Percentiles rank a stretch among this genome's conserved stretches.
phyloP scores from a whole-genome alignment of 2,888 invertebrate species.

The Portevinia maculata region DNA sequence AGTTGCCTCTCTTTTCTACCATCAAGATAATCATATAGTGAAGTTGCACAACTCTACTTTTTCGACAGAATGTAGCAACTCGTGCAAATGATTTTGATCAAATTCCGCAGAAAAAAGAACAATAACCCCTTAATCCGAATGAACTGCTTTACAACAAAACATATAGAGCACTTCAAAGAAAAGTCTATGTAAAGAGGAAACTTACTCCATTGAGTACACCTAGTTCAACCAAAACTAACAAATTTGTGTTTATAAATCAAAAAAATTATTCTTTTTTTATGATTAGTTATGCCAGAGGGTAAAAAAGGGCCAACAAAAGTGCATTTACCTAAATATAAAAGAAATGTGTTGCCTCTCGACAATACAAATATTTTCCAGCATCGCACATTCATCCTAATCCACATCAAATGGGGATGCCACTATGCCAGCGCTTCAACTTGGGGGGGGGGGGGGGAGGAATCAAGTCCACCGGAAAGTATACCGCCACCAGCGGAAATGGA shows the following conservation, averaged over 20 bases:
- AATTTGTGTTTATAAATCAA: slow-evolving; percentile 1
- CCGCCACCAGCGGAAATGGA: slow-evolving; percentile 74
- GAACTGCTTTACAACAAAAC: slow-evolving; percentile 31
- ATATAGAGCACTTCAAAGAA: slow-evolving; percentile 43
- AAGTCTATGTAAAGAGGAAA: slow-evolving; percentile 26
- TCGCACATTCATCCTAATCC: slow-evolving; percentile 57
- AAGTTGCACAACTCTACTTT: too few species aligned
- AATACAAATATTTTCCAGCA: slow-evolving; percentile 36
- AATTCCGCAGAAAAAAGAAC: too few species aligned
- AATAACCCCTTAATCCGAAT: neutral
- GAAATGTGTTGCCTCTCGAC: slow-evolving; percentile 50
- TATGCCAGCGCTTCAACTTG: too few species aligned
- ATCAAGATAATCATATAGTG: too few species aligned
- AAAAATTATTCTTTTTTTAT: slow-evolving; percentile 48
- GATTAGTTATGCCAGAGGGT: neutral
- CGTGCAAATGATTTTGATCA: too few species aligned
- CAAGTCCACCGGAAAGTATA: slow-evolving; percentile 62
- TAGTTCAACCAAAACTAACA: slow-evolving; percentile 57
- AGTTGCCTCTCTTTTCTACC: too few species aligned
- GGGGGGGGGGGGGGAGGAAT: slow-evolving; percentile 31
- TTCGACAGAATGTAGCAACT: too few species aligned
- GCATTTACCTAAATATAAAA: slow-evolving; percentile 2
- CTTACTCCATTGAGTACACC: slow-evolving; percentile 37
- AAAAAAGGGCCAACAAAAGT: neutral
- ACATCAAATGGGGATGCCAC: slow-evolving; percentile 41